Evolutionary conservation across 2,888 invertebrate genomes (phyloP).

Genomic region (Phania funesta): DNA sequence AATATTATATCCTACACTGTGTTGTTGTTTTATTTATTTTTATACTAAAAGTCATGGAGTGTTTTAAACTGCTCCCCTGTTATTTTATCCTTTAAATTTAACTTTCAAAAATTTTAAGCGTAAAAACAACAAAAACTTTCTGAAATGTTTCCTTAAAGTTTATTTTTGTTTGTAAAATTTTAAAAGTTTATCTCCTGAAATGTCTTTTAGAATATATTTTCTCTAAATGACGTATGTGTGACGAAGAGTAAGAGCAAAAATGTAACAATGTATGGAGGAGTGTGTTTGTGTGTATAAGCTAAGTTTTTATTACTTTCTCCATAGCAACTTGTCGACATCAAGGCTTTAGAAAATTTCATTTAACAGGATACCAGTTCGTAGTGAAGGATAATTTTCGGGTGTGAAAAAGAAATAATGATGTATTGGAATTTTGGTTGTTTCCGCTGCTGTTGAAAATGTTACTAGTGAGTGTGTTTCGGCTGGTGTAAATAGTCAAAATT

Average conservation of each 20-base stretch:
- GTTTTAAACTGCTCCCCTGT: conserved; percentile 74
- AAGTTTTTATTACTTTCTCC: conserved; percentile 49
- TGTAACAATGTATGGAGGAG: background rate
- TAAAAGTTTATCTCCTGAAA: conserved; percentile 3
- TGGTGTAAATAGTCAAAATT: too few relatives aligned
- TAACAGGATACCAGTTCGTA: conserved; percentile 75
- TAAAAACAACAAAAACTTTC: conserved; percentile 47
- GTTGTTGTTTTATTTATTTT: conserved; percentile 9
- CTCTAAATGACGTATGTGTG: background rate
- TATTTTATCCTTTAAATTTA: conserved; percentile 78
- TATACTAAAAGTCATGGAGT: conserved; percentile 16
- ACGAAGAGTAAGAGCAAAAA: background rate
- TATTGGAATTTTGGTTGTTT: background rate
- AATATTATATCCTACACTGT: conserved; percentile 4
- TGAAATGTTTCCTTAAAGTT: conserved; percentile 14
- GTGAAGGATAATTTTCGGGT: conserved; percentile 5
- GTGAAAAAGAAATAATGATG: background rate
- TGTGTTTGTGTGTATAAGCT: too few relatives aligned
- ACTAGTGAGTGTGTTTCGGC: too few relatives aligned
- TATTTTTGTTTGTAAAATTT: conserved; percentile 16
- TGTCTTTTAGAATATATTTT: background rate
- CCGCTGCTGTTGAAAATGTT: background rate
- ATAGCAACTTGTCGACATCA: conserved; percentile 75
- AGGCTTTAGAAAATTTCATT: conserved; percentile 78
- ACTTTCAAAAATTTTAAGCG: conserved; percentile 71